phyloP scores from a whole-genome alignment of 2,888 invertebrate genomes.

The Peribatodes rhomboidaria region DNA sequence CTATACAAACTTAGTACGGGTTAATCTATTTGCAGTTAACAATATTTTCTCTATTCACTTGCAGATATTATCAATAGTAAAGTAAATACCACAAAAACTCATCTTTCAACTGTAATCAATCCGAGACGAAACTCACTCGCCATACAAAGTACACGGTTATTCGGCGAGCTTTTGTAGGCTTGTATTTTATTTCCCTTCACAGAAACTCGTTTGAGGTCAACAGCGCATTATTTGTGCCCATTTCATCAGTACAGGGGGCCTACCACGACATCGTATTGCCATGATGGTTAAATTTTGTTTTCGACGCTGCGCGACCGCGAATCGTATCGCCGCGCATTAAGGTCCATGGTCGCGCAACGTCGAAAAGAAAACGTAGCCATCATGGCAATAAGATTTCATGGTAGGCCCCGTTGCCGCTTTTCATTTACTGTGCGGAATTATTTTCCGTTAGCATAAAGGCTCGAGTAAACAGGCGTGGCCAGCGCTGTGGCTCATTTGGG shows the following conservation, averaged over 20 bases:
- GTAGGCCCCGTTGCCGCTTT: too few species aligned
- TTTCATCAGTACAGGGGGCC: conserved; percentile 13
- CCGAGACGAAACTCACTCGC: not conserved
- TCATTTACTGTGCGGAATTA: conserved; percentile 16
- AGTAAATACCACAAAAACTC: not conserved
- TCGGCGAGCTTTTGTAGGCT: not conserved
- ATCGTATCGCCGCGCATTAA: too few species aligned
- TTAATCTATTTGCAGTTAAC: too few species aligned
- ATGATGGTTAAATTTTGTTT: too few species aligned
- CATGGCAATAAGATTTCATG: too few species aligned
- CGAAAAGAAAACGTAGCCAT: too few species aligned
- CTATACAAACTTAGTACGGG: too few species aligned
- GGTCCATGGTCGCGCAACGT: too few species aligned
- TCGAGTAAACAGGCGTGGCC: not conserved
- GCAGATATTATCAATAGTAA: not conserved
- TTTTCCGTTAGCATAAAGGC: conserved; percentile 4
- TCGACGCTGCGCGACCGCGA: too few species aligned
- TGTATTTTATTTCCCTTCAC: conserved; percentile 7
- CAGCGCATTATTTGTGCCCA: conserved; percentile 12
- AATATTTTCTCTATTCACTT: too few species aligned
- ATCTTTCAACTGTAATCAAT: not conserved
- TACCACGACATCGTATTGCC: too few species aligned
- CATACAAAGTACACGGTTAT: not conserved
- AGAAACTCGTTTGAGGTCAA: conserved; percentile 11
- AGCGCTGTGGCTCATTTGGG: not conserved